Percentiles rank a stretch among this genome's conserved stretches.
Evolutionary conservation across 2,888 invertebrate species (phyloP).

Genomic region (Dryobotodes eremita): DNA sequence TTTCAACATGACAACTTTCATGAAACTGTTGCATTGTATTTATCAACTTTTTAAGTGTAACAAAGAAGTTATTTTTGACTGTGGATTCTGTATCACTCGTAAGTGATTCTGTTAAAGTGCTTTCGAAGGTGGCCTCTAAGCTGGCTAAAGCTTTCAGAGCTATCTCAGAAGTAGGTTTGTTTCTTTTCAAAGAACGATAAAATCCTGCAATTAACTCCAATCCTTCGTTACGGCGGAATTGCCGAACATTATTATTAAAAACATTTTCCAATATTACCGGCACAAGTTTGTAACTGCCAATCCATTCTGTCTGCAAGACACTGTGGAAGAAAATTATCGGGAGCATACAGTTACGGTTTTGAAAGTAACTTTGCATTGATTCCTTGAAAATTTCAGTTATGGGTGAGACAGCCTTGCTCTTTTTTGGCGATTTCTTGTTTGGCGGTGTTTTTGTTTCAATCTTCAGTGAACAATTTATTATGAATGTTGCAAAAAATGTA

Average conservation of each 20-base stretch:
- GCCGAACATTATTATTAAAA: conserved; percentile 91
- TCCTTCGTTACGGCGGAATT: conserved; percentile 93
- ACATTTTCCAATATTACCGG: conserved; percentile 91
- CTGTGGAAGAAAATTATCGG: conserved; percentile 93
- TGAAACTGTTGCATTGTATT: conserved; percentile 87
- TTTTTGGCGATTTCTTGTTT: conserved; percentile 82
- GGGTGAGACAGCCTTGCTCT: conserved; percentile 76
- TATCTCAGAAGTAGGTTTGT: conserved; percentile 80
- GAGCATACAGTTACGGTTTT: conserved; percentile 92
- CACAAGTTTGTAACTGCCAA: conserved; percentile 91
- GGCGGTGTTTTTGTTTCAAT: conserved; percentile 75
- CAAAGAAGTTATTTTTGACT: conserved; percentile 91
- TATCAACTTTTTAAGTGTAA: conserved; percentile 89
- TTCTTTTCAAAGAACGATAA: conserved; percentile 91
- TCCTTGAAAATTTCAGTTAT: conserved; percentile 89
- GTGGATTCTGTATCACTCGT: conserved; percentile 79
- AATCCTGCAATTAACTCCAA: conserved; percentile 92
- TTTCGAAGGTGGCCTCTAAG: conserved; percentile 87
- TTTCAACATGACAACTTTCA: conserved; percentile 80
- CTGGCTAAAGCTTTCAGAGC: conserved; percentile 79
- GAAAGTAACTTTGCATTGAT: conserved; percentile 91
- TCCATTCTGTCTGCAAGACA: conserved; percentile 92
- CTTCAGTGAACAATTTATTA: conserved; percentile 92
- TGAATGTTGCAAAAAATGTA: conserved; percentile 92
- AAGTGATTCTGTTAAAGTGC: conserved; percentile 82